These are phyloP conservation scores for Plectrocnemia conspersa DNA, from an alignment of 1,140 invertebrate species.

Conservation along the genomic window DNA sequence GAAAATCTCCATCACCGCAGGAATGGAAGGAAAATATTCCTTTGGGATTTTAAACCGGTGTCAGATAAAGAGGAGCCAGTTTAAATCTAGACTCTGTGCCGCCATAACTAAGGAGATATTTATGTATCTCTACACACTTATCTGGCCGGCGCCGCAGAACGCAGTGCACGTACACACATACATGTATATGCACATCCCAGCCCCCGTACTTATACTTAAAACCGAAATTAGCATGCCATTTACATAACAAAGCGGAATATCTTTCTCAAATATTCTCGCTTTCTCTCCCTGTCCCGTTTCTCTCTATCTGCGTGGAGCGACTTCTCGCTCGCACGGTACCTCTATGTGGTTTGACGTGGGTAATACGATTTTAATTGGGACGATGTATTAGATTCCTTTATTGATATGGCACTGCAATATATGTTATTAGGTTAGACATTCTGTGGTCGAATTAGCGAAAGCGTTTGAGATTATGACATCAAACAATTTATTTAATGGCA, in stretches of 20 bases:
- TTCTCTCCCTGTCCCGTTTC: background rate
- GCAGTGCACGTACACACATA: slow-evolving; percentile 5
- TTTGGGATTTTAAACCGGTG: slow-evolving; percentile 8
- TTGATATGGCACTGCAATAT: no score
- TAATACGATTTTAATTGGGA: no score
- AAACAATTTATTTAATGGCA: no score
- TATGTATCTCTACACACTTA: slow-evolving; percentile 6
- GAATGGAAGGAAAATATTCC: slow-evolving; percentile 18
- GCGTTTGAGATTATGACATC: no score
- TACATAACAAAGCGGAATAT: slow-evolving; percentile 26
- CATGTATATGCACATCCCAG: no score
- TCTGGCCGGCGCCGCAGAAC: background rate
- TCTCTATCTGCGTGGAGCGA: no score
- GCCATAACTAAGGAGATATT: slow-evolving; percentile 4
- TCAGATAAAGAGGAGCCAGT: slow-evolving; percentile 13
- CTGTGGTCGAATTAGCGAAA: no score
- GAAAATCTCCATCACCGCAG: no score
- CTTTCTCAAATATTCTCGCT: slow-evolving; percentile 9
- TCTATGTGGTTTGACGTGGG: no score
- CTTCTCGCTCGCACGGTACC: no score
- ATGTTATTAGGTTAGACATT: no score
- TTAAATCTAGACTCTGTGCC: background rate
- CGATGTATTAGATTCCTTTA: no score
- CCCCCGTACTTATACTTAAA: slow-evolving; percentile 18
- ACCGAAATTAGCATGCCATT: slow-evolving; percentile 23